Percentiles rank a stretch among this genome's conserved stretches.
phyloP scores from a whole-genome alignment of 2,888 invertebrate species.

The Isotomurus palustris region DNA sequence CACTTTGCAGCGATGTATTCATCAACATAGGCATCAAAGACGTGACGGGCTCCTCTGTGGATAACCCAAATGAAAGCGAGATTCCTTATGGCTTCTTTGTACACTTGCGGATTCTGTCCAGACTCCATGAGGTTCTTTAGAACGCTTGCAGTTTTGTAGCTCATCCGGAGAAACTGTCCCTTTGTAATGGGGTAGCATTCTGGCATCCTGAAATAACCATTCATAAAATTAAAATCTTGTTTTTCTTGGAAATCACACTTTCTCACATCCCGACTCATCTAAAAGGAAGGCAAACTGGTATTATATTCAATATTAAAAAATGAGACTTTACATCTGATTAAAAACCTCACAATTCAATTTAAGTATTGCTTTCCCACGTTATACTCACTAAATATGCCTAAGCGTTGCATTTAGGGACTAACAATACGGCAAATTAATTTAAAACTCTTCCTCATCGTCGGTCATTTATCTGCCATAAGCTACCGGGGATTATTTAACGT shows the following conservation, averaged over 20 bases:
- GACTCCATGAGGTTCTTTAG: constrained; percentile 38
- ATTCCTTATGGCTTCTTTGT: constrained; percentile 46
- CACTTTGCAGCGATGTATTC: constrained; percentile 44
- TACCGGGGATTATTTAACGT: no score
- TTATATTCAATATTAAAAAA: not conserved
- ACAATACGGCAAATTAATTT: no score
- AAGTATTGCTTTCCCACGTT: no score
- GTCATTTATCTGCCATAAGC: no score
- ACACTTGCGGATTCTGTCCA: constrained; percentile 23
- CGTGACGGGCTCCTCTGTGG: constrained; percentile 47
- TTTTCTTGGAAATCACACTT: not conserved
- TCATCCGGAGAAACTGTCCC: constrained; percentile 43
- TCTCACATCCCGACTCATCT: not conserved
- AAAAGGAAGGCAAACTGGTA: no score
- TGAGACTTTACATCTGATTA: not conserved
- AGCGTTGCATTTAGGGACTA: no score
- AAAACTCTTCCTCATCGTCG: no score
- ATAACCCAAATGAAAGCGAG: constrained; percentile 48
- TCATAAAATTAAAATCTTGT: not conserved
- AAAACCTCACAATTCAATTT: not conserved
- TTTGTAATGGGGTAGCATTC: constrained; percentile 44
- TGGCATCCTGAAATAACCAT: constrained; percentile 36
- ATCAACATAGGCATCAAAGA: constrained; percentile 47
- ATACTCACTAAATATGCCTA: no score
- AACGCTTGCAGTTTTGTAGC: constrained; percentile 40